These are phyloP conservation scores for Morone chrysops DNA, from an alignment of 2,113 vertebrate species.

Conservation along the genomic window DNA sequence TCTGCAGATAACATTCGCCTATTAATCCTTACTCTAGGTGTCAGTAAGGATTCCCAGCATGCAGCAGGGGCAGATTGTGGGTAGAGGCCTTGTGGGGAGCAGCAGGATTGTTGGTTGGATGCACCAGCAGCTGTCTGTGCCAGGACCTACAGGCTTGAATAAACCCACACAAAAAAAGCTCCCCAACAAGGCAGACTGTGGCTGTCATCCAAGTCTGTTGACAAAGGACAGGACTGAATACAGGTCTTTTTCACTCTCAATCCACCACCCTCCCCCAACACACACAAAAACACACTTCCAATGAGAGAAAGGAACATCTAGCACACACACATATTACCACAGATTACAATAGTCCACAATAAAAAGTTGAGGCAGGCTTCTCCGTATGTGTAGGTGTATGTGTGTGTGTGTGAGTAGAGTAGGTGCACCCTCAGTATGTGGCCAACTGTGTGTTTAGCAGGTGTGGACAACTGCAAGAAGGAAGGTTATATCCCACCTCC, in stretches of 20 bases:
- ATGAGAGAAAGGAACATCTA: constrained; percentile 32
- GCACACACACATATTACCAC: constrained; percentile 8
- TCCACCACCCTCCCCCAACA: constrained; percentile 22
- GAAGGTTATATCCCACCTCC: constrained; percentile 50
- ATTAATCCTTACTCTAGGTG: neutral
- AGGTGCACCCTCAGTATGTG: constrained; percentile 14
- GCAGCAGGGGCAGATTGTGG: constrained; percentile 4
- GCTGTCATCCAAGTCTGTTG: constrained; percentile 73
- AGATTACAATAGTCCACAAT: neutral
- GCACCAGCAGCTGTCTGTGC: constrained; percentile 34
- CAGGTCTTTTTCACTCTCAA: constrained; percentile 35
- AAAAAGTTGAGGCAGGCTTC: neutral
- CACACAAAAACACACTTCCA: constrained; percentile 38
- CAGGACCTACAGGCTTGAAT: constrained; percentile 69
- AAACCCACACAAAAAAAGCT: constrained; percentile 66
- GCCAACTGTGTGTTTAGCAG: constrained; percentile 71
- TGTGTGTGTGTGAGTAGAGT: neutral
- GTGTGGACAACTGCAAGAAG: constrained; percentile 59
- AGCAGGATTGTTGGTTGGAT: constrained; percentile 34
- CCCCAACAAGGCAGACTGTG: constrained; percentile 53
- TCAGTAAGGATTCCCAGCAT: constrained; percentile 13
- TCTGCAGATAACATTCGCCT: constrained; percentile 25
- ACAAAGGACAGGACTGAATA: constrained; percentile 76
- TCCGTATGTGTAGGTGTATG: neutral
- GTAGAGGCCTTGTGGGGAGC: constrained; percentile 48